Evolutionary conservation across 2,113 vertebrate species (phyloP), one percentile per base, ranked within the genome.

Genomic region (Calonectris borealis): DNA sequence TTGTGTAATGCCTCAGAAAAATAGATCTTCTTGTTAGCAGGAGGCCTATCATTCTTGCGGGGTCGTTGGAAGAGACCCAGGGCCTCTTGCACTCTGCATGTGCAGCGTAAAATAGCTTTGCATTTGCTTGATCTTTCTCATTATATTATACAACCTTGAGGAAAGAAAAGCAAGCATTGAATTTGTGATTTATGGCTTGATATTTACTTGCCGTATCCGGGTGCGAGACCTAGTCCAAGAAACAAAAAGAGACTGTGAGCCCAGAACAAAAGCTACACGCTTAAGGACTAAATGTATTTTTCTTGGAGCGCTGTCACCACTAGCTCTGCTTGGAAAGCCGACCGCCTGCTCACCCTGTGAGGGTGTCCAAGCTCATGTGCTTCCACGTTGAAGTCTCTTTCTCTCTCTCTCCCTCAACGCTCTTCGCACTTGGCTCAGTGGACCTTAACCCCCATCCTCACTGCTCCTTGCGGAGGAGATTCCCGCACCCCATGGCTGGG

Each of bases 131-230:
- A 92, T 96, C 95, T 91, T 92, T 94, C 83, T 92, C 88, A 89
- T 93, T 92, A 11, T 69, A 38, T 93, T 96, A 93, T 94, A 93
- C 93, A 97, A 85, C 94, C 93, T 95, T 96, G 93, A 96, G 89
- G 92, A 94, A 97, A 96, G 97, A 97, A 96, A 96, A 97, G 92
- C 95, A 96, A 97, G 92, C 93, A 60, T 65, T 2, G 4, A 70
- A 81, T 86, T 78, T 89, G 83, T 96, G 93, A 96, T 95, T 96
- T 96, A 96, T 95, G 78, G 61, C 82, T 86, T 84, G 79, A 72
- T 97, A 94, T 97, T 97, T 97, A 95, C 95, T 96, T 86, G 87
- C 91, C 29, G 32, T 91, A 97, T 96, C 97, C 84, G 91, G 87
- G 95, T 96, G 78, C 3, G 6, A 97, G 94, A 94, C 95, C 94